These are phyloP conservation scores for Sclerodermus sp. DNA, from an alignment of 2,888 invertebrate species.

Conservation along the genomic window DNA sequence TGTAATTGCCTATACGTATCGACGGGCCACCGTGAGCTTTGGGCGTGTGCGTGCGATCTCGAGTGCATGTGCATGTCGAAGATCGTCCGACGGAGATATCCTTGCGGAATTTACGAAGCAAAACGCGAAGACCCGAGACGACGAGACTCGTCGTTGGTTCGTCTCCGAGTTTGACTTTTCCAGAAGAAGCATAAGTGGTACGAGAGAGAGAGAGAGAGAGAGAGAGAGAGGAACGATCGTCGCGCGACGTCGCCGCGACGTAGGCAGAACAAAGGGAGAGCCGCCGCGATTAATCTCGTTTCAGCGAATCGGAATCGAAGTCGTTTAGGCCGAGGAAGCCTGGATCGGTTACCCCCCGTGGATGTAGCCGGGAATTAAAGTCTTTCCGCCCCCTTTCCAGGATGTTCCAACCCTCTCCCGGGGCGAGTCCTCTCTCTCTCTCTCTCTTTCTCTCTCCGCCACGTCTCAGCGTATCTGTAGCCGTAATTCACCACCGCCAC, in stretches of 20 bases:
- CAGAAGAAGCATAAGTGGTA: too few species aligned
- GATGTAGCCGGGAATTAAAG: constrained; percentile 47
- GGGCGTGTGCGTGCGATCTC: too few species aligned
- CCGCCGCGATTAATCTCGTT: constrained; percentile 32
- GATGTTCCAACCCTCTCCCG: neutral
- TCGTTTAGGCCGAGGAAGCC: constrained; percentile 34
- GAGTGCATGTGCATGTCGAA: too few species aligned
- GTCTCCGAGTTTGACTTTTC: too few species aligned
- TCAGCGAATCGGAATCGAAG: constrained; percentile 32
- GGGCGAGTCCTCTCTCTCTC: neutral
- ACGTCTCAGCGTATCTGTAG: neutral
- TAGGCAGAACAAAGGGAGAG: constrained; percentile 19
- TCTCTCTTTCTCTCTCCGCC: constrained; percentile 10
- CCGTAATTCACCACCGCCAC: constrained; percentile 5
- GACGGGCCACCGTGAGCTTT: neutral
- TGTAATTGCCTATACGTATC: neutral
- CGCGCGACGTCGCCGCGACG: too few species aligned
- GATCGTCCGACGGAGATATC: too few species aligned
- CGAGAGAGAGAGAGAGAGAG: too few species aligned
- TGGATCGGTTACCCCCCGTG: constrained; percentile 24
- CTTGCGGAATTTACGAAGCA: too few species aligned
- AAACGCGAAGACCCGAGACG: too few species aligned
- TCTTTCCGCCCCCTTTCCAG: constrained; percentile 20
- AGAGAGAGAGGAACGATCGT: too few species aligned
- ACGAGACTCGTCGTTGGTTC: too few species aligned